Base-by-base conservation (phyloP, 2,797 vertebrate species). In the Apogon talboti region DNA sequence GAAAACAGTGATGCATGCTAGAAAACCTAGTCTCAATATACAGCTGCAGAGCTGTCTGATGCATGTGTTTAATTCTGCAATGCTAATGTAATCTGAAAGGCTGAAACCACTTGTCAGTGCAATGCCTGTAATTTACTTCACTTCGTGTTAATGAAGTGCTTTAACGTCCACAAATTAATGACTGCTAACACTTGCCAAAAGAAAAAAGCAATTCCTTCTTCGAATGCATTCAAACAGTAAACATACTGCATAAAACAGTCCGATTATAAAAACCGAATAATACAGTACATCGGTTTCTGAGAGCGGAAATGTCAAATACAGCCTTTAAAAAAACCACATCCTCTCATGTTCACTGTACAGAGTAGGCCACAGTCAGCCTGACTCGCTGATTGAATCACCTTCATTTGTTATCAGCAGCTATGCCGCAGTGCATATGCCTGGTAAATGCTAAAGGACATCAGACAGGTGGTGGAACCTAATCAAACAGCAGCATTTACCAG, bases 391-490 rank as follows among this genome's bases (percentile, higher is more conserved):
- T 86, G 74, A 83, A 78, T 87, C 79, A 82, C 79, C 79, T 87
- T 82, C 74, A 83, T 72, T 78, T 84, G 79, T 86, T 84, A 77
- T 83, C 76, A 76, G 35, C 71, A 65, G 78, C 71, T 50, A 43
- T 30, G 79, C 81, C 13, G 64, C 82, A 82, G 78, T 79, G 82
- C 83, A 79, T 79, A 75, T 78, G 82, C 61, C 72, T 57, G 74
- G 70, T 78, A 64, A 80, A 79, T 76, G 76, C 62, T 71, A 16
- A 35, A 40, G 49, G 52, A 54, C 81, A 71, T 81, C 72, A 74
- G 63, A 66, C 76, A 84, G 82, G 82, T 85, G 84, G 81, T 78
- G 74, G 80, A 71, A 66, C 47, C 71, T 74, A 72, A 84, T 88
- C 87, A 79, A 80, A 83, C 81, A n/a, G 33, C 65, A 48, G 50